These are phyloP conservation scores for Crotalus tigris DNA, from an alignment of 2,113 vertebrate species.

Conservation along the genomic window DNA sequence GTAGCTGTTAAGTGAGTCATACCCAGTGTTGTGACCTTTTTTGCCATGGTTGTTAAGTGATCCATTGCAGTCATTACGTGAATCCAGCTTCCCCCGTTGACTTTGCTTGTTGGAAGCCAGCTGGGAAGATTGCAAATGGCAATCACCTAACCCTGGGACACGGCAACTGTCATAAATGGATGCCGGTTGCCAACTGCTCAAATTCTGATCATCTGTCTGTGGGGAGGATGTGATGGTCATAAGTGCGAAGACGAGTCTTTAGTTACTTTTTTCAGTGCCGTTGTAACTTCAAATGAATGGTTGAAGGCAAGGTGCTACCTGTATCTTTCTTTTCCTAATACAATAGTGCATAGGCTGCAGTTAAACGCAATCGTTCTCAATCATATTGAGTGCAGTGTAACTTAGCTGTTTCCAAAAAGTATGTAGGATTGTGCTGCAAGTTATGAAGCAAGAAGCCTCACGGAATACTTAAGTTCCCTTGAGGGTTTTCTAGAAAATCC, in stretches of 20 bases:
- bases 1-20: not conserved
- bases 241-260: not conserved
- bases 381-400: not conserved
- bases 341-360: not conserved
- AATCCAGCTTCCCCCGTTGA: not conserved
- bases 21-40: not conserved
- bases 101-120: not conserved
- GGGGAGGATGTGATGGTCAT: not conserved
- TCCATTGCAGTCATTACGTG: not conserved
- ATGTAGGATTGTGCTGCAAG: not conserved
- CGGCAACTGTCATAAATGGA: not conserved
- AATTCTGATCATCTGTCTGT: not conserved
- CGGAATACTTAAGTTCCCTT: not conserved
- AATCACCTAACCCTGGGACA: not conserved
- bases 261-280: not conserved
- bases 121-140: not conserved
- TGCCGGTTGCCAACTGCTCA: not conserved
- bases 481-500: not conserved
- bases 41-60: not conserved
- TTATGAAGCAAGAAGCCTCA: not conserved
- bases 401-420: not conserved
- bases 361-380: not conserved
- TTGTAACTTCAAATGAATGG: not conserved
- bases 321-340: not conserved
- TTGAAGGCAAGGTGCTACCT: not conserved